Evolutionary conservation across 2,888 invertebrate species (phyloP), one percentile per base, ranked within the genome.

Genomic region (Andrena marginata): DNA sequence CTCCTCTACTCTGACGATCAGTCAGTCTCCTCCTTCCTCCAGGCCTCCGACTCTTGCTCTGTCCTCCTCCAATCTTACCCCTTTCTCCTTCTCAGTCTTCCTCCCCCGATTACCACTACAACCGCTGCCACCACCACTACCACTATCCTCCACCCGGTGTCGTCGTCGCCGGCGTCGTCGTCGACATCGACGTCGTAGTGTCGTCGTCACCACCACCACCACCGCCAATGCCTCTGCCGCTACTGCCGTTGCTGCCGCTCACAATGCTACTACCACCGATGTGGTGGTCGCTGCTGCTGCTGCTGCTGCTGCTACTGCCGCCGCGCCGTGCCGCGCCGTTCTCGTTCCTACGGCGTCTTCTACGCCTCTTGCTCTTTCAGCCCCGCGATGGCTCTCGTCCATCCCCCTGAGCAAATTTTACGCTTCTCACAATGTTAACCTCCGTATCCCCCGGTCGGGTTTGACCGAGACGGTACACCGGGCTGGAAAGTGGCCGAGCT

Each of bases 1-100:
- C 85, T 90, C 88, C 89, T 89, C 90, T 89, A 89, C 88, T 88
- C 89, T 86, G 85, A 77, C 90, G 87, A 91, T 92, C 91, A 91
- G 87, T 92, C 92, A 90, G 89, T 90, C 87, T 89, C 89, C 90
- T 89, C 90, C 85, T 79, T 88, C 84, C 89, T 85, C 78, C 82
- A 79, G 85, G 59, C 82, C 81, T 64, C 79, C 80, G 29, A 63
- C 74, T 60, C 74, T 65, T 56, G 26, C 26, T 42, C 72, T 91
- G 91, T 92, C 89, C 90, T 91, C 88, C 80, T 85, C 59, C 60
- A 33, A 78, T 76, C 87, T 84, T 80, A 73, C 73, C 78, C 77
- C 67, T 59, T 77, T 65, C 83, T 76, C 84, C 74, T 68, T 59
- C 71, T 56, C 74, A 56, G 70, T 83, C 83, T 84, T 84, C 81